Evolutionary conservation across 1,140 invertebrate species (phyloP).

Genomic region (Hermetia illucens): DNA sequence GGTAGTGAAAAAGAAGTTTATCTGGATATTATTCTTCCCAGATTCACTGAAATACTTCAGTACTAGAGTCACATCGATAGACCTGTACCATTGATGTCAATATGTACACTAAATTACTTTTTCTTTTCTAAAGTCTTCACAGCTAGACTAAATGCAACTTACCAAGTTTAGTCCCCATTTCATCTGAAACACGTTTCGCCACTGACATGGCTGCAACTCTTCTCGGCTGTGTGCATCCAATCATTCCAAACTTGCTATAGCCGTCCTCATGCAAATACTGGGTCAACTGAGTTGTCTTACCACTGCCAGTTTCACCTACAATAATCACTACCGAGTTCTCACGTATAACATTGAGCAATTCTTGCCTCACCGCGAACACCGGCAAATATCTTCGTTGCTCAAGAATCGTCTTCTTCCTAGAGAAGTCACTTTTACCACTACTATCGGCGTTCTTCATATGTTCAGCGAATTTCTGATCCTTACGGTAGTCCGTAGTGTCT

Average conservation of each 20-base stretch:
- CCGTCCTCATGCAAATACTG: constrained; percentile 98
- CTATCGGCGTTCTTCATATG: constrained; percentile 61
- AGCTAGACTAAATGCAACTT: constrained; percentile 7
- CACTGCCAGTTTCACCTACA: constrained; percentile 96
- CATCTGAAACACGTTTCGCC: constrained; percentile 96
- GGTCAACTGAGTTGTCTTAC: constrained; percentile 93
- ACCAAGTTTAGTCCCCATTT: constrained; percentile 83
- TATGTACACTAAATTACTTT: not conserved
- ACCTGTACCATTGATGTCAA: not conserved
- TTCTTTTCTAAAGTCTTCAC: constrained; percentile 1
- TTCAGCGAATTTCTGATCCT: constrained; percentile 91
- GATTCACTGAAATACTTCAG: no score
- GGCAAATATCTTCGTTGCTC: constrained; percentile 89
- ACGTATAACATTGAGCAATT: constrained; percentile 82
- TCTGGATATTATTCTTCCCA: no score
- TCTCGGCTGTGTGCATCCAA: constrained; percentile 89
- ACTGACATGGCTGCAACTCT: constrained; percentile 98
- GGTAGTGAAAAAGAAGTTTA: no score
- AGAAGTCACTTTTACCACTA: constrained; percentile 76
- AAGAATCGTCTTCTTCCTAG: constrained; percentile 68
- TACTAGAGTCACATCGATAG: no score
- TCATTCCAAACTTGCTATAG: constrained; percentile 83
- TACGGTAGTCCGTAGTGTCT: constrained; percentile 59
- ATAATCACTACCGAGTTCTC: constrained; percentile 94
- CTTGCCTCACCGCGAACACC: constrained; percentile 89